A percentile compares a stretch with the other conserved stretches of the same genome.
These are phyloP conservation scores for Notolepis coatsorum DNA, from an alignment of 2,797 vertebrate species.

Conservation along the genomic window DNA sequence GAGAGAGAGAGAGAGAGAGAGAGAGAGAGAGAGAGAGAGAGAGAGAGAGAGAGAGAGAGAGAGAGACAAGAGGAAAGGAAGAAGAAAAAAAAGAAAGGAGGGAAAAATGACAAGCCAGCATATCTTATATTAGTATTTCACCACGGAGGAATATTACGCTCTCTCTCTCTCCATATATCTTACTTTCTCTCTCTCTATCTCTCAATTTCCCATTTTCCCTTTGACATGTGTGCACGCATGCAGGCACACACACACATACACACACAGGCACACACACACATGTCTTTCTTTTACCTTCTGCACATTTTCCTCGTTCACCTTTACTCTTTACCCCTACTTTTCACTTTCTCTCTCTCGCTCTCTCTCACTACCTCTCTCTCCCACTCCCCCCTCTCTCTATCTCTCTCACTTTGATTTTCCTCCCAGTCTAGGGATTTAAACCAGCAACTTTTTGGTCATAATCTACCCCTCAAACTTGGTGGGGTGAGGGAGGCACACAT, in stretches of 20 bases:
- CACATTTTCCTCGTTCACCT: not conserved
- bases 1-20: conserved; percentile 56
- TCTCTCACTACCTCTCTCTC: no score
- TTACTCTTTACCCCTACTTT: conserved; percentile 29
- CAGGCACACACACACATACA: conserved; percentile 10
- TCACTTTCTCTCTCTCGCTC: conserved; percentile 5
- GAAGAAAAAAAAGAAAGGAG: conserved; percentile 20
- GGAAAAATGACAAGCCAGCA: conserved; percentile 64
- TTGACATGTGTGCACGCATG: no score
- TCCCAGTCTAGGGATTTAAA: no score
- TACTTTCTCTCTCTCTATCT: not conserved
- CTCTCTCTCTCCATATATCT: conserved; percentile 1
- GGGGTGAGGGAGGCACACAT: no score
- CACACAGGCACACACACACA: conserved; percentile 12
- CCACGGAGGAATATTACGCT: conserved; percentile 54
- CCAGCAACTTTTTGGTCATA: no score
- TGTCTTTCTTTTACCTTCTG: conserved; percentile 8
- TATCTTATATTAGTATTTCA: conserved; percentile 65
- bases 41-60: conserved; percentile 39
- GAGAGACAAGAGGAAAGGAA: not conserved
- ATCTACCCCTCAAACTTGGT: no score
- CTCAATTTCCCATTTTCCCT: no score
- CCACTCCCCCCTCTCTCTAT: no score
- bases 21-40: conserved; percentile 51
- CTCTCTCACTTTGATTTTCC: no score